These are phyloP conservation scores for Morone saxatilis DNA, from an alignment of 2,113 vertebrate species.

Conservation along the genomic window DNA sequence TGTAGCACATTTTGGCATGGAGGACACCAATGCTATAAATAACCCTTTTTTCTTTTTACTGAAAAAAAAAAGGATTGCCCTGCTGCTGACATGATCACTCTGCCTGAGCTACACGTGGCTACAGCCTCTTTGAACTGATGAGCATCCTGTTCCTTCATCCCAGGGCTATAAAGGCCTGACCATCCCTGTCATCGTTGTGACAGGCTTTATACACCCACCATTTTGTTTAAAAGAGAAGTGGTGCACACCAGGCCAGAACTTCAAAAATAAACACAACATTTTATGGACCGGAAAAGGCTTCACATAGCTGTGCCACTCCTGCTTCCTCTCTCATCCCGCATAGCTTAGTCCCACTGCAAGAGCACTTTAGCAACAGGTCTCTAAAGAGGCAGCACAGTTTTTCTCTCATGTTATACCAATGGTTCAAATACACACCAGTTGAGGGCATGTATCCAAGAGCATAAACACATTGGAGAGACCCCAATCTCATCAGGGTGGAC, in stretches of 20 bases:
- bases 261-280: slow-evolving; percentile 81
- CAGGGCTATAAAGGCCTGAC: slow-evolving; percentile 58
- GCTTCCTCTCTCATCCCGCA: slow-evolving; percentile 68
- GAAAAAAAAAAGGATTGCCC: slow-evolving; percentile 32
- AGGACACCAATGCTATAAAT: slow-evolving; percentile 66
- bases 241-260: slow-evolving; percentile 67
- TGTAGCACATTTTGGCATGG: slow-evolving; percentile 54
- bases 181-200: slow-evolving; percentile 62
- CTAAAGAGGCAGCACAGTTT: slow-evolving; percentile 50
- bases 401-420: slow-evolving; percentile 12
- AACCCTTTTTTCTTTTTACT: slow-evolving; percentile 33
- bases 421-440: not conserved
- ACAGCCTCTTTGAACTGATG: slow-evolving; percentile 50
- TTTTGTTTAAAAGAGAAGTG: slow-evolving; percentile 72
- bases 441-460: not conserved
- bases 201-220: slow-evolving; percentile 65
- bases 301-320: slow-evolving; percentile 59
- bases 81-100: slow-evolving; percentile 58
- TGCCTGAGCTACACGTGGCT: slow-evolving; percentile 57
- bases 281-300: slow-evolving; percentile 74
- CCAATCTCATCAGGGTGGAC: not conserved
- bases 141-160: slow-evolving; percentile 59
- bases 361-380: slow-evolving; percentile 53
- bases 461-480: slow-evolving; percentile 21
- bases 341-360: slow-evolving; percentile 43